phyloP scores from a whole-genome alignment of 2,113 vertebrate genomes.

The Phyllopteryx taeniolatus region DNA sequence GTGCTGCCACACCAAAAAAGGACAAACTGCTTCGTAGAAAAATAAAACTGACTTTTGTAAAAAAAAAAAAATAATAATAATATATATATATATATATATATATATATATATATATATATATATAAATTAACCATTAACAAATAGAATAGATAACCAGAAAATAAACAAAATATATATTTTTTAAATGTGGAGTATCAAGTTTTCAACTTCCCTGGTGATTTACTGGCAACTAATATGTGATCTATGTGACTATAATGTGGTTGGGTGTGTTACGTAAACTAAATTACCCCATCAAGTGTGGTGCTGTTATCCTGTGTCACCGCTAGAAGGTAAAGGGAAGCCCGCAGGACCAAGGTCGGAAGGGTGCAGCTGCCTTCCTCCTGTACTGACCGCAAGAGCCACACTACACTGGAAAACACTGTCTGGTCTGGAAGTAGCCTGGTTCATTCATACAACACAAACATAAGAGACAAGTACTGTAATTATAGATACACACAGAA shows the following conservation, averaged over 20 bases:
- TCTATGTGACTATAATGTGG: neutral
- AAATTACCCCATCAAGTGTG: constrained; percentile 73
- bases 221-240: neutral
- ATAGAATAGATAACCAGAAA: neutral
- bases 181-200: neutral
- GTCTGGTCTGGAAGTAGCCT: constrained; percentile 84
- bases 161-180: constrained; percentile 1
- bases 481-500: constrained; percentile 5
- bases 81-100: neutral
- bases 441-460: constrained; percentile 26
- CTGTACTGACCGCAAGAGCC: constrained; percentile 77
- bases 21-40: too few relatives aligned
- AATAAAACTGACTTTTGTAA: neutral
- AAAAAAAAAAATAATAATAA: neutral
- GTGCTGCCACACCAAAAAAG: neutral
- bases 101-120: neutral
- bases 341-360: constrained; percentile 73
- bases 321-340: constrained; percentile 84
- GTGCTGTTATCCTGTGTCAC: constrained; percentile 78
- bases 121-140: neutral
- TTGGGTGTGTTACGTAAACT: neutral
- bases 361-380: constrained; percentile 65
- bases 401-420: constrained; percentile 78
- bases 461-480: neutral
- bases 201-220: neutral